Conservation (phyloP, 2,888 invertebrate genomes). For the Perithous albicinctus region DNA sequence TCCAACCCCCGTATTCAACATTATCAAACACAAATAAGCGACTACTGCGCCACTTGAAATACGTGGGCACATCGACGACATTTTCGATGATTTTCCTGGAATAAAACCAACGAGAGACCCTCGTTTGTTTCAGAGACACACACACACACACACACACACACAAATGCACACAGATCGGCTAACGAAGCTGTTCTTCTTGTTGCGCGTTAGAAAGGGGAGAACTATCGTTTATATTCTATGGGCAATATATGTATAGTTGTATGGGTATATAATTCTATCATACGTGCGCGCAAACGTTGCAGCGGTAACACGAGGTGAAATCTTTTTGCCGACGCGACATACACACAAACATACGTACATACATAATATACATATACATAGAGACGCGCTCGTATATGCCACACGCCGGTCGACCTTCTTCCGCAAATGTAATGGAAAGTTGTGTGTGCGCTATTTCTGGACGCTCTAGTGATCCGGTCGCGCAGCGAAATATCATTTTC, state of each 20-base stretch:
- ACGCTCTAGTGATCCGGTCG: conserved; percentile 70
- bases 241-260: conserved; percentile 30
- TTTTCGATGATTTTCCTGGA: conserved; percentile 43
- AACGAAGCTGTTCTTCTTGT: neutral
- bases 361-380: conserved; percentile 13
- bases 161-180: conserved; percentile 1
- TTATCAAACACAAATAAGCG: conserved; percentile 9
- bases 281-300: conserved; percentile 56
- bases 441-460: conserved; percentile 75
- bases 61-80: neutral
- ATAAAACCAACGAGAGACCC: neutral
- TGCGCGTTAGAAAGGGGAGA: conserved; percentile 17
- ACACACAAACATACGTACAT: conserved; percentile 19
- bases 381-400: conserved; percentile 31
- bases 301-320: conserved; percentile 64
- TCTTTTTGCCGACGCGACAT: conserved; percentile 66
- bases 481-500: conserved; percentile 67
- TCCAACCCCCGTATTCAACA: conserved; percentile 28
- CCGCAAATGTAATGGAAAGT: conserved; percentile 75
- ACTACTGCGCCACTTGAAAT: conserved; percentile 39
- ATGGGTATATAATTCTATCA: conserved; percentile 22
- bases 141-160: too few species aligned
- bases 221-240: conserved; percentile 27
- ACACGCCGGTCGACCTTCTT: conserved; percentile 75
- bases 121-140: conserved; percentile 1